Percentiles rank a stretch among this genome's conserved stretches.
Evolutionary conservation across 2,797 vertebrate genomes (phyloP).

Genomic region (Microctenopoma steveboyesi): DNA sequence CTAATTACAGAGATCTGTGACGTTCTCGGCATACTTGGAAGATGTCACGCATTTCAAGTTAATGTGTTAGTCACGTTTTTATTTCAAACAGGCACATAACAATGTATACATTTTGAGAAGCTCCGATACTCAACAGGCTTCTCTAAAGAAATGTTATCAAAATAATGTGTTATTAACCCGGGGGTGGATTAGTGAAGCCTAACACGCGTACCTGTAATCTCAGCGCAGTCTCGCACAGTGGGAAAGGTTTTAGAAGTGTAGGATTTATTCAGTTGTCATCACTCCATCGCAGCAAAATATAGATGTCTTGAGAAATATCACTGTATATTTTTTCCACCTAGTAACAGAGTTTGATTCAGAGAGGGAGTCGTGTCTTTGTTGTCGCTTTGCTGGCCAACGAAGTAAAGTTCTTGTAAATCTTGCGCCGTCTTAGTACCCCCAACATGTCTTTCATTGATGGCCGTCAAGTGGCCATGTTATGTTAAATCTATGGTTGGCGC

Average conservation of each 20-base stretch:
- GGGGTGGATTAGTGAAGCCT: neutral
- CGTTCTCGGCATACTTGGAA: neutral
- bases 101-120: neutral
- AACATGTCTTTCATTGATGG: too few species aligned
- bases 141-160: neutral
- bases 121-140: neutral
- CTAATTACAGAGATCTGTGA: conserved; percentile 19
- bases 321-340: neutral
- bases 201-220: too few species aligned
- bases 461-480: too few species aligned
- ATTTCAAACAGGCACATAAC: too few species aligned
- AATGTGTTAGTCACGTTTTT: neutral
- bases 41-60: too few species aligned
- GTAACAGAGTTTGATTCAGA: neutral
- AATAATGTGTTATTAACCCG: neutral
- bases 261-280: neutral
- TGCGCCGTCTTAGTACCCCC: neutral
- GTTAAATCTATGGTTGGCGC: too few species aligned
- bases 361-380: neutral
- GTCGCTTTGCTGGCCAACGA: neutral
- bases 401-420: neutral
- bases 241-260: neutral
- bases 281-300: neutral
- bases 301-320: neutral
- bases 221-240: neutral